Conservation (phyloP, 1,140 invertebrate genomes). For the Zaprionus camerounensis region DNA sequence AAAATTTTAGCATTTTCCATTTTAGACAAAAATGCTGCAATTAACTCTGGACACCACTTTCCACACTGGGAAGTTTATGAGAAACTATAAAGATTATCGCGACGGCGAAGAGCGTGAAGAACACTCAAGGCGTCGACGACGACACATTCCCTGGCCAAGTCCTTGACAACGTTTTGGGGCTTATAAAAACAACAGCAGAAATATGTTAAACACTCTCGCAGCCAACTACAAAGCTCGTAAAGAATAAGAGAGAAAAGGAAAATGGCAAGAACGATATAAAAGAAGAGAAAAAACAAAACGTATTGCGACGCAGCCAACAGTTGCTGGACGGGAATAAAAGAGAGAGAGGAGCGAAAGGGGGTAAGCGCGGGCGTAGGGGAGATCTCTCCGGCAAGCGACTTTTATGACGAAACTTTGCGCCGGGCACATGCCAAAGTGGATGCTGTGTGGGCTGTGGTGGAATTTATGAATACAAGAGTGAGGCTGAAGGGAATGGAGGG, state of each 20-base stretch:
- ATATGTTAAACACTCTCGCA: conserved; percentile 64
- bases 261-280: conserved; percentile 27
- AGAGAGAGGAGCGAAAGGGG: not conserved
- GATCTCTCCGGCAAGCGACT: conserved; percentile 22
- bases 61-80: conserved; percentile 7
- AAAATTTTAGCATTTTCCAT: not conserved
- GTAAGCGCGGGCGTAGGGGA: not conserved
- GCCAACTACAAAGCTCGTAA: conserved; percentile 38
- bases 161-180: conserved; percentile 63
- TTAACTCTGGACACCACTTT: not conserved
- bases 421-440: conserved; percentile 24
- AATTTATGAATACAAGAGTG: conserved; percentile 17
- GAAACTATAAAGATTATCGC: conserved; percentile 9
- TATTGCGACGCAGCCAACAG: conserved; percentile 56
- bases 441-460: conserved; percentile 34
- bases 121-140: conserved; percentile 6
- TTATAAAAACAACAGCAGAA: conserved; percentile 44
- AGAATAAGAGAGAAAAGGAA: conserved; percentile 16
- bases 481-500: not conserved
- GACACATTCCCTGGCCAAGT: conserved; percentile 31
- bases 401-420: conserved; percentile 51
- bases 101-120: conserved; percentile 7
- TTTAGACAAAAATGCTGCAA: not conserved
- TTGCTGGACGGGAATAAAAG: not conserved
- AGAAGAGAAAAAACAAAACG: conserved; percentile 35